A percentile compares a stretch with the other conserved stretches of the same genome.
Conservation (phyloP, 1,140 invertebrate genomes). For the Drosophila leontia region DNA sequence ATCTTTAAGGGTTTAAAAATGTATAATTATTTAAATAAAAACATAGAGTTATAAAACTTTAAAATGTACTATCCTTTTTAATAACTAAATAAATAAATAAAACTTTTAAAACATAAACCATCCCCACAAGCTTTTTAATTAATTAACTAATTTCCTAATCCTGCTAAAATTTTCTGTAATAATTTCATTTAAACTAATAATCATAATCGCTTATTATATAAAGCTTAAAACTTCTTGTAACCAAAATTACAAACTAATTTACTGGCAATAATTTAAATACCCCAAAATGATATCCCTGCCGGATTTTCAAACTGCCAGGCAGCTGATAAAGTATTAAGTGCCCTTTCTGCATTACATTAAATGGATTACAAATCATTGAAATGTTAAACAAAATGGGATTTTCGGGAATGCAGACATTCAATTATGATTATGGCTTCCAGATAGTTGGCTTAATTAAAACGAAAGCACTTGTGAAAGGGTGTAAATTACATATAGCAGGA, state of each 20-base stretch:
- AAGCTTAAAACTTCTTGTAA: neutral
- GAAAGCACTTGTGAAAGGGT: neutral
- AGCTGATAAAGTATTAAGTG: slow-evolving; percentile 25
- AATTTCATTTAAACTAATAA: neutral
- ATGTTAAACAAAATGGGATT: slow-evolving; percentile 22
- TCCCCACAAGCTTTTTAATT: too few relatives aligned
- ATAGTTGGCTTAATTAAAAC: slow-evolving; percentile 25
- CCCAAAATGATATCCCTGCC: too few relatives aligned
- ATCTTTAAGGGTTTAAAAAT: neutral
- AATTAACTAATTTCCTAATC: neutral
- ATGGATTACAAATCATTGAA: slow-evolving; percentile 19
- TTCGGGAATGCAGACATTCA: slow-evolving; percentile 7
- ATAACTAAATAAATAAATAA: too few relatives aligned
- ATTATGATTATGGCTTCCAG: neutral
- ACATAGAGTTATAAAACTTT: too few relatives aligned
- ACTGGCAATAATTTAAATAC: neutral
- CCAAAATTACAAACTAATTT: slow-evolving; percentile 10
- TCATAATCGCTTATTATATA: neutral
- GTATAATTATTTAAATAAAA: neutral
- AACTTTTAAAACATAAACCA: too few relatives aligned
- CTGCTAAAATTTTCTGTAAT: neutral
- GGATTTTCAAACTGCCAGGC: neutral
- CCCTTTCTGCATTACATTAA: slow-evolving; percentile 3
- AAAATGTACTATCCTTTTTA: too few relatives aligned
- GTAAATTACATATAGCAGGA: neutral